phyloP scores from a whole-genome alignment of 2,797 vertebrate species.

The Mormyrops boulengeri region DNA sequence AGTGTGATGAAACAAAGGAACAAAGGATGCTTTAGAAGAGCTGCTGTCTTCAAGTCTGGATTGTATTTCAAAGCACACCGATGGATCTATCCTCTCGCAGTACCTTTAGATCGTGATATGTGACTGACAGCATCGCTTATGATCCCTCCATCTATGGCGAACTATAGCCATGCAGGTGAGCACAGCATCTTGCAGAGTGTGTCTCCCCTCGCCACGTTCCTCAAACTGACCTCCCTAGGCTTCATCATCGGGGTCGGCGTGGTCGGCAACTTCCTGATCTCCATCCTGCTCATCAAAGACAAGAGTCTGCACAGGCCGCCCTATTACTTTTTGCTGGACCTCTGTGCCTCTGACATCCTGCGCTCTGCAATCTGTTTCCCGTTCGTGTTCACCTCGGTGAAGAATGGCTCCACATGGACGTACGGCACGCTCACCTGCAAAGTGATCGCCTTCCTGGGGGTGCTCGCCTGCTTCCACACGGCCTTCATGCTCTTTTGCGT shows the following conservation, averaged over 20 bases:
- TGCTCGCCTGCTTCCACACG: conserved; percentile 97
- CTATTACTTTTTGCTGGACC: conserved; percentile 98
- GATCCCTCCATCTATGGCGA: conserved; percentile 99
- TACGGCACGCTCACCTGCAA: conserved; percentile 97
- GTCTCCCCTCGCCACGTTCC: conserved; percentile 97
- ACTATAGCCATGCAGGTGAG: conserved; percentile 99
- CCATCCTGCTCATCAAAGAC: conserved; percentile 99
- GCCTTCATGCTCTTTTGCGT: conserved; percentile 99
- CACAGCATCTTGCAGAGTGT: conserved; percentile 98
- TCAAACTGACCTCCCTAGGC: conserved; percentile 98
- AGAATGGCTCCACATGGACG: conserved; percentile 95
- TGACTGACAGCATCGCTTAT: conserved; percentile 92
- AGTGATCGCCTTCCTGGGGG: conserved; percentile 97
- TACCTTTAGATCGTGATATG: conserved; percentile 96
- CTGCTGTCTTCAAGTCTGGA: conserved; percentile 83
- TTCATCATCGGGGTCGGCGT: conserved; percentile 98
- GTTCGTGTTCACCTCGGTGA: conserved; percentile 98
- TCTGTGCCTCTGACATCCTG: conserved; percentile 96
- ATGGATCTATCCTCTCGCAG: conserved; percentile 90
- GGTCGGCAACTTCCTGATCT: conserved; percentile 99
- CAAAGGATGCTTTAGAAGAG: conserved; percentile 86
- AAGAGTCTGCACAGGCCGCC: conserved; percentile 97
- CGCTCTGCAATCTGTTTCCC: conserved; percentile 98
- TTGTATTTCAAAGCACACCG: conserved; percentile 93
- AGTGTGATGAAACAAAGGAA: conserved; percentile 96